phyloP scores from a whole-genome alignment of 2,888 invertebrate species.

The Platypus cylindrus region DNA sequence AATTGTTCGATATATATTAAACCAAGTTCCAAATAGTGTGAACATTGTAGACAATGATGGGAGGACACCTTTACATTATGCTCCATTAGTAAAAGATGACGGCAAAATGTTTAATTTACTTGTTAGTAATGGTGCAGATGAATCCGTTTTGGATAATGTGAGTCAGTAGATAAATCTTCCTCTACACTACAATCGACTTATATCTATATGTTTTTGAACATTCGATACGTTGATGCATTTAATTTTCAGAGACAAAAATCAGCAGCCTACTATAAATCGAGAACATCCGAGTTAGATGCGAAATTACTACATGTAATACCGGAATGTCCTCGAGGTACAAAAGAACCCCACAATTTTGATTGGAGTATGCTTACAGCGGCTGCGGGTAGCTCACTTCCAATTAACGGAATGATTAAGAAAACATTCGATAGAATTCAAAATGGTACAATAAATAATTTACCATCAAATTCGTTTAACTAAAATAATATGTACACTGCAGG shows the following conservation, averaged over 20 bases:
- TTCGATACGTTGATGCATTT: background rate
- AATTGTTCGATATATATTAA: constrained; percentile 60
- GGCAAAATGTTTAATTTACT: constrained; percentile 66
- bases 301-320: constrained; percentile 57
- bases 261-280: constrained; percentile 64
- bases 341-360: constrained; percentile 57
- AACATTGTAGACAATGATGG: constrained; percentile 68
- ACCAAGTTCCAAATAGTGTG: constrained; percentile 55
- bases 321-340: constrained; percentile 69
- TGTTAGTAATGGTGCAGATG: constrained; percentile 71
- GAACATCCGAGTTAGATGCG: constrained; percentile 64
- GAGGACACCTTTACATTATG: constrained; percentile 78
- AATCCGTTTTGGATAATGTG: constrained; percentile 73
- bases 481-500: constrained; percentile 14
- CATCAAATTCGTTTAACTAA: constrained; percentile 20
- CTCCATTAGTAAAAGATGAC: constrained; percentile 67
- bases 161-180: too few relatives aligned
- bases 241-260: constrained; percentile 64
- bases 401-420: constrained; percentile 23
- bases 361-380: constrained; percentile 52
- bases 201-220: background rate
- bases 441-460: too few relatives aligned
- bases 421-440: constrained; percentile 14
- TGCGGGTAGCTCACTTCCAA: constrained; percentile 8
- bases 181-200: constrained; percentile 1